Evolutionary conservation across 2,888 invertebrate genomes (phyloP), one percentile per base, ranked within the genome.

Genomic region (Caenorhabditis sp.): DNA sequence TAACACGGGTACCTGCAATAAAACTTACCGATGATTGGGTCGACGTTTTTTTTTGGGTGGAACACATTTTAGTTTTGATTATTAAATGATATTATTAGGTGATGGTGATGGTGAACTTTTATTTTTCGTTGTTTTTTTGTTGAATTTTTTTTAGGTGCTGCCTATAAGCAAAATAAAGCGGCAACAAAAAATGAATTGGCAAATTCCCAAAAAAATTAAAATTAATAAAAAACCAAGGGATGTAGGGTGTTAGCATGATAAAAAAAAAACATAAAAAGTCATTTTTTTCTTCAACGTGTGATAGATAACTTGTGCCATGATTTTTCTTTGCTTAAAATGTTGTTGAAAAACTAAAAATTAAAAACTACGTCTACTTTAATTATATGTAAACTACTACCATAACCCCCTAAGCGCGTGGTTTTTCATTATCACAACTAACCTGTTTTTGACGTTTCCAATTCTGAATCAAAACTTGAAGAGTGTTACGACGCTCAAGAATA

Each of bases 391-490:
- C n/a, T n/a, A n/a, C 52, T 52, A 52, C 21, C 52, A 12, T 52
- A 23, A 23, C 23, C 52, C 21, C 52, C 52, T 23, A 52, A 23
- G 52, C 43, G 43, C 43, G 43, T 10, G 12, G 17, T 53, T 53
- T 50, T 17, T 50, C 50, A 50, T n/a, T n/a, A 17, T n/a, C 50
- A n/a, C 4, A 52, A 82, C 85, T 71, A 58, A 88, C 88, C 87
- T 88, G 87, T 68, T 88, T 84, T 67, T 88, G 82, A 21, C 86
- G 82, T 56, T 82, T 82, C 86, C 87, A 88, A 72, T 88, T 88
- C 77, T 88, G 87, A 63, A 88, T 86, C 61, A 87, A 81, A 54
- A 86, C 85, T 62, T 83, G 81, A 76, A 88, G 83, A 61, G 82
- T 71, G 80, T 87, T 88, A 67, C 85, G 86, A 25, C 86, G 83